phyloP scores from a whole-genome alignment of 2,113 vertebrate genomes.

The Tursiops truncatus region DNA sequence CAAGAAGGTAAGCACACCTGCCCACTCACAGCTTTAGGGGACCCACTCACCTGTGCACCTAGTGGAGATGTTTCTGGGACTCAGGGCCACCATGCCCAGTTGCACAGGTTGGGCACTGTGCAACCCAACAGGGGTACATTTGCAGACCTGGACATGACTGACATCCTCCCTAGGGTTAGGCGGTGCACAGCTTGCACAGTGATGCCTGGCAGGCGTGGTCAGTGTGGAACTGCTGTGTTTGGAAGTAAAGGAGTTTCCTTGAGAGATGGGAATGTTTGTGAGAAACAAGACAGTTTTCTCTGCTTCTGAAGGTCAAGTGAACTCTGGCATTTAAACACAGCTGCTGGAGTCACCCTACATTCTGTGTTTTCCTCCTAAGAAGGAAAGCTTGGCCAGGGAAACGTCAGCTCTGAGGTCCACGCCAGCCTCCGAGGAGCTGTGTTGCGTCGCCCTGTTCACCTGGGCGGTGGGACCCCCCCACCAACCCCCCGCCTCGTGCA shows the following conservation, averaged over 20 bases:
- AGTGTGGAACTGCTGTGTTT: not conserved
- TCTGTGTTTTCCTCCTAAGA: slow-evolving; percentile 21
- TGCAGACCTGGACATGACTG: not conserved
- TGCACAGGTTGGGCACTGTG: not conserved
- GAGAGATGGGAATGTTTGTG: not conserved
- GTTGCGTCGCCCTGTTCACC: not conserved
- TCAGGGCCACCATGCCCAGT: not conserved
- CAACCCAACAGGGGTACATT: not conserved
- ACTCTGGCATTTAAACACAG: not conserved
- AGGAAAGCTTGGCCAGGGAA: not conserved
- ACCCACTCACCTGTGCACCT: not conserved
- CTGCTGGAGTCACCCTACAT: not conserved
- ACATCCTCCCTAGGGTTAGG: not conserved
- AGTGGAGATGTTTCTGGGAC: not conserved
- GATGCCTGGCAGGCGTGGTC: not conserved
- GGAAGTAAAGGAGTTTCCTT: not conserved
- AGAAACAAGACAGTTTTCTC: not conserved
- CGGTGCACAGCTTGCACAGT: no score
- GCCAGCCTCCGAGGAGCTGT: not conserved
- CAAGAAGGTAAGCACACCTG: not conserved
- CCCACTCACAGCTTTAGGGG: not conserved
- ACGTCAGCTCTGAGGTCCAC: not conserved
- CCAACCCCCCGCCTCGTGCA: no score
- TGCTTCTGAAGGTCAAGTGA: slow-evolving; percentile 12
- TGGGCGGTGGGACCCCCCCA: not conserved